A percentile compares a stretch with the other conserved stretches of the same genome.
phyloP scores from a whole-genome alignment of 64 coral and sea anemone genomes.

The Dendrophyllia cribrosa region DNA sequence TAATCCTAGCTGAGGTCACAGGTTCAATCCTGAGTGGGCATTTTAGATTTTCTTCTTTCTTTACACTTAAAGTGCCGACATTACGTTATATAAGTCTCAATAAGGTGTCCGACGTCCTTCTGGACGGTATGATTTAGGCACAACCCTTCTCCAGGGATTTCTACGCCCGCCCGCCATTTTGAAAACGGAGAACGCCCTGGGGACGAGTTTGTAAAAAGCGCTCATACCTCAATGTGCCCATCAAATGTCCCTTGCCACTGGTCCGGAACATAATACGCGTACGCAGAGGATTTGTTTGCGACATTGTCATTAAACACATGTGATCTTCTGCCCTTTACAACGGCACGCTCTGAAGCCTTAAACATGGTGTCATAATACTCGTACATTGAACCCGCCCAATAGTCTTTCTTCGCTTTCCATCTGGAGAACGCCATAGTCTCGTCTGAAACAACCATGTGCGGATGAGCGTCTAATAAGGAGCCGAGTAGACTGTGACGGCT shows the following conservation, averaged over 20 bases:
- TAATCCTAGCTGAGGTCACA: no score
- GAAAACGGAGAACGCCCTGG: no score
- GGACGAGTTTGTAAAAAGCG: no score
- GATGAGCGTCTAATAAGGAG: constrained; percentile 90
- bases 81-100: no score
- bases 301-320: not conserved
- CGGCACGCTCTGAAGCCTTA: not conserved
- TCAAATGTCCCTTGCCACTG: constrained; percentile 17
- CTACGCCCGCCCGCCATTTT: no score
- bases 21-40: no score
- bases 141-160: no score
- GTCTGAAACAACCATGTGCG: constrained; percentile 78
- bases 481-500: constrained; percentile 86
- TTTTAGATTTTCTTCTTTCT: no score
- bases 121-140: no score
- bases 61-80: no score
- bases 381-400: not conserved
- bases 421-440: constrained; percentile 17
- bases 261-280: not conserved
- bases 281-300: not conserved
- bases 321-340: not conserved
- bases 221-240: not conserved
- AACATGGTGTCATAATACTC: not conserved
- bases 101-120: no score
- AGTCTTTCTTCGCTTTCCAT: not conserved